These are phyloP conservation scores for Percina caprodes DNA, from an alignment of 2,113 vertebrate species.

Conservation along the genomic window DNA sequence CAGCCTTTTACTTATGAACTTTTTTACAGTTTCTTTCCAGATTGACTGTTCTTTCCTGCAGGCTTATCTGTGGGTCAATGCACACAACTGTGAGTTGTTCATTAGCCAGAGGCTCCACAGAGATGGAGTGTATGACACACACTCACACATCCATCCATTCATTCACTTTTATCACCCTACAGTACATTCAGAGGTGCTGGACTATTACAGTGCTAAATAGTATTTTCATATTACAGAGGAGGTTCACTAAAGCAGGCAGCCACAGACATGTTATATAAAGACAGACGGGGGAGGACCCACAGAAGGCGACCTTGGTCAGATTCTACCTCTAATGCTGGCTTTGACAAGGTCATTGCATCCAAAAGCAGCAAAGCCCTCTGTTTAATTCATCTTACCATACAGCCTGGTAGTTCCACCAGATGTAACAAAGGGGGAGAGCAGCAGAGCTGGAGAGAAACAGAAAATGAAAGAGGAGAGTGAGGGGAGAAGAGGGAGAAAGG, in stretches of 20 bases:
- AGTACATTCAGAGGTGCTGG: constrained; percentile 31
- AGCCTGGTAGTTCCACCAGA: constrained; percentile 57
- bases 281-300: not conserved
- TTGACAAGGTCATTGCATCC: constrained; percentile 75
- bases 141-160: constrained; percentile 50
- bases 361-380: constrained; percentile 36
- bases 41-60: constrained; percentile 39
- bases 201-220: constrained; percentile 33
- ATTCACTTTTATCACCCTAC: constrained; percentile 41
- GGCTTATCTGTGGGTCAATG: constrained; percentile 72
- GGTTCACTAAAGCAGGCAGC: constrained; percentile 38
- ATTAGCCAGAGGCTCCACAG: constrained; percentile 64
- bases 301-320: constrained; percentile 59
- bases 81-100: constrained; percentile 64
- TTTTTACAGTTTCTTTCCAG: constrained; percentile 37
- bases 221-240: constrained; percentile 48
- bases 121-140: constrained; percentile 59
- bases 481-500: constrained; percentile 39
- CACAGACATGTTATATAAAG: constrained; percentile 67
- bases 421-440: constrained; percentile 71
- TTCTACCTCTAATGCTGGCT: constrained; percentile 41
- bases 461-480: constrained; percentile 29
- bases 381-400: constrained; percentile 31
- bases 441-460: constrained; percentile 53
- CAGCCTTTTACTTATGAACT: constrained; percentile 14